Percentiles rank a stretch among this genome's conserved stretches.
phyloP scores from a whole-genome alignment of 2,113 vertebrate genomes.

The Megatriorchis doriae region DNA sequence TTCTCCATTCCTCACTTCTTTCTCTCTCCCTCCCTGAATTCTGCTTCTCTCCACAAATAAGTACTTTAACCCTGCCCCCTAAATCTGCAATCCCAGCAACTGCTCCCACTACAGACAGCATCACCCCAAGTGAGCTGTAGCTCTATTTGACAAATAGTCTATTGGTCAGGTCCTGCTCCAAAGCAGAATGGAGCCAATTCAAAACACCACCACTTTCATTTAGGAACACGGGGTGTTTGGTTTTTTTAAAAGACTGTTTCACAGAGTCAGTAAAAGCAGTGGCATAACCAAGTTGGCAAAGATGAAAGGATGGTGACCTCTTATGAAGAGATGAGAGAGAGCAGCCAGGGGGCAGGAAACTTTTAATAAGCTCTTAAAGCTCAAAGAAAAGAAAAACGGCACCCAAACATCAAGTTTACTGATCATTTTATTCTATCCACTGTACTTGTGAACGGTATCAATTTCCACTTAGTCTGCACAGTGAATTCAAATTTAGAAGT shows the following conservation, averaged over 20 bases:
- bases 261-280: neutral
- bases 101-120: neutral
- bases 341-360: neutral
- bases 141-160: neutral
- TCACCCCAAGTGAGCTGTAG: neutral
- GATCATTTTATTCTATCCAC: neutral
- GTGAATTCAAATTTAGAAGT: neutral
- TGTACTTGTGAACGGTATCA: accelerated
- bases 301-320: neutral
- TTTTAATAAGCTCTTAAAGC: neutral
- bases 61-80: neutral
- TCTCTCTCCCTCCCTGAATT: neutral
- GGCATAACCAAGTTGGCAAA: neutral
- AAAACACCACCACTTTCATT: neutral
- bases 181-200: neutral
- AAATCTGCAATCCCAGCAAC: neutral
- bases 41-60: neutral
- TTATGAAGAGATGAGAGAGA: neutral
- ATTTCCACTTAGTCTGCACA: neutral
- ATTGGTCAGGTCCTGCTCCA: neutral
- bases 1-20: neutral
- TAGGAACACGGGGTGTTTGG: neutral
- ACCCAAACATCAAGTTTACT: neutral
- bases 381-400: neutral
- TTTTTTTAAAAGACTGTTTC: neutral